These are phyloP conservation scores for Stictonetta naevosa DNA, from an alignment of 2,113 vertebrate genomes.

Conservation along the genomic window DNA sequence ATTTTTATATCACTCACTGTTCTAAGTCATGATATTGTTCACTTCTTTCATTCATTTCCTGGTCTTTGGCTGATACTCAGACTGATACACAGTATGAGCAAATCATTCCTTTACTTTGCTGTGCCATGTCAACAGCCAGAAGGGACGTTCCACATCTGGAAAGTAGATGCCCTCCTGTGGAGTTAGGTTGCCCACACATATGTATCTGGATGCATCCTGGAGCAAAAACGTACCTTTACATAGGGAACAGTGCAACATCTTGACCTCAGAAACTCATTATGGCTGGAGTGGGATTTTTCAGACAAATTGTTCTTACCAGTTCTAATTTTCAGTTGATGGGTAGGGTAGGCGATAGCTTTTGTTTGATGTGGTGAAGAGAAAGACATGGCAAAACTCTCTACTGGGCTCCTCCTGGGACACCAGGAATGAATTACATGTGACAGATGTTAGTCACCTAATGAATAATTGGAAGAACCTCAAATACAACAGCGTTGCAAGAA, in stretches of 20 bases:
- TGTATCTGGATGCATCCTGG: conserved; percentile 36
- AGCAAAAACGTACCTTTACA: conserved; percentile 15
- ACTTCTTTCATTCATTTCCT: not conserved
- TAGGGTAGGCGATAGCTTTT: not conserved
- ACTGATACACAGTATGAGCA: not conserved
- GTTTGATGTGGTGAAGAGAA: conserved; percentile 53
- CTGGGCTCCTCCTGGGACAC: conserved; percentile 16
- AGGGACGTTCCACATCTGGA: conserved; percentile 37
- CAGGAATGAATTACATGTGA: conserved; percentile 40
- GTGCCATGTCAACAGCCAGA: not conserved
- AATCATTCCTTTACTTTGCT: not conserved
- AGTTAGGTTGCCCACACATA: conserved; percentile 52
- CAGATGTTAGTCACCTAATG: not conserved
- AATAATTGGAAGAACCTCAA: conserved; percentile 30
- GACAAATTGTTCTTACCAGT: conserved; percentile 16
- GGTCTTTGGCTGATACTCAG: not conserved
- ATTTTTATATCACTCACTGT: not conserved
- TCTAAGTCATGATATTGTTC: not conserved
- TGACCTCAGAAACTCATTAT: conserved; percentile 51
- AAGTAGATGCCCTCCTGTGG: conserved; percentile 51
- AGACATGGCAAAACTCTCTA: conserved; percentile 3
- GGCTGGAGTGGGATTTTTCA: not conserved
- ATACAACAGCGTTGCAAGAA: conserved; percentile 30
- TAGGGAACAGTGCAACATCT: not conserved
- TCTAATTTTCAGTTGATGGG: conserved; percentile 25